Evolutionary conservation across 2,888 invertebrate genomes (phyloP).

Genomic region (Hemithea aestivaria): DNA sequence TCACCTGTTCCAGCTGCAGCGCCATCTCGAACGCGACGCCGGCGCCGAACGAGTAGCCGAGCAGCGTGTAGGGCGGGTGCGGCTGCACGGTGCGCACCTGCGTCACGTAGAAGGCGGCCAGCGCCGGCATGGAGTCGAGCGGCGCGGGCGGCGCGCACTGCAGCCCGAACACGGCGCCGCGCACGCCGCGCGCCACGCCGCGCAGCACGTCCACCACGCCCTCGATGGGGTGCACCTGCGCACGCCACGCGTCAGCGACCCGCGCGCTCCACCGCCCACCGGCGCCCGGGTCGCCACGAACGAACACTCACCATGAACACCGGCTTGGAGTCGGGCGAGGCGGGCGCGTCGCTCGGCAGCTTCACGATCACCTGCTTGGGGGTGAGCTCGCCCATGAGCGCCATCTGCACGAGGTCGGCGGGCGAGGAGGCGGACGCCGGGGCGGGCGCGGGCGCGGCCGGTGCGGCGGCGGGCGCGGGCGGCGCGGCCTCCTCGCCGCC

Average conservation of each 20-base stretch:
- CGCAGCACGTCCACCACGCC: constrained; percentile 87
- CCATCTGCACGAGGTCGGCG: constrained; percentile 69
- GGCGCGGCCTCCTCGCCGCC: constrained; percentile 39
- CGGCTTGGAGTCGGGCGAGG: constrained; percentile 60
- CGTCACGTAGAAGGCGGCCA: constrained; percentile 86
- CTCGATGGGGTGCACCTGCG: constrained; percentile 91
- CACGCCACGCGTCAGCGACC: constrained; percentile 77
- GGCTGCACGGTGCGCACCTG: constrained; percentile 88
- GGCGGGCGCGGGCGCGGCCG: constrained; percentile 27
- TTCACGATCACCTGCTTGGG: constrained; percentile 85
- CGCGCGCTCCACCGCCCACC: background rate
- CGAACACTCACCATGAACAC: constrained; percentile 79
- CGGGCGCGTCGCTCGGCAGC: constrained; percentile 78
- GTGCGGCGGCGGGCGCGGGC: constrained; percentile 25
- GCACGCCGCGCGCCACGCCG: constrained; percentile 84
- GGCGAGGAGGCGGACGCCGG: constrained; percentile 51
- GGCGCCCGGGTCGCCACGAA: background rate
- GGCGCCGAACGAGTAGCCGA: constrained; percentile 98
- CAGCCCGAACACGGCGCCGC: constrained; percentile 90
- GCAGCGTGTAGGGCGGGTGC: constrained; percentile 90
- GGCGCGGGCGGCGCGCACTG: constrained; percentile 91
- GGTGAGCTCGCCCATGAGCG: constrained; percentile 81
- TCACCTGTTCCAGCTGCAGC: constrained; percentile 84
- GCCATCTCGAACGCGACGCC: constrained; percentile 97
- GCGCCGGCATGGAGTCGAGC: constrained; percentile 82